Base-by-base conservation (phyloP, 2,113 vertebrate species). In the Oreotrochilus melanogaster region DNA sequence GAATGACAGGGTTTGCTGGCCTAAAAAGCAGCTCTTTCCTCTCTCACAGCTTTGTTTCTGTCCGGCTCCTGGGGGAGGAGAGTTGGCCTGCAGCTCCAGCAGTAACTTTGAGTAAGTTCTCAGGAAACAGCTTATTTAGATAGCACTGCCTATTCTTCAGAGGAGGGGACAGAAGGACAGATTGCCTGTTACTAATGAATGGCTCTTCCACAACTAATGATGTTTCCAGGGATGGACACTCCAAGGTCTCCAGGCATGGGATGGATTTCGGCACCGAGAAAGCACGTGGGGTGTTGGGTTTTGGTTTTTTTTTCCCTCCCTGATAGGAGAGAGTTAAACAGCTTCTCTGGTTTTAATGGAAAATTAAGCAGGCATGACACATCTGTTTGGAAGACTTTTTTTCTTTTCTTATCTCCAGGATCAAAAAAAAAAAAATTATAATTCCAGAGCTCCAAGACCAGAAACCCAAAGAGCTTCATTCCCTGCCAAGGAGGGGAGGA, bases 101-200 rank as follows among this genome's bases (percentile, higher is more conserved):
- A 96, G 94, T 57, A 93, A 93, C 92, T 97, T 84, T 91, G 95
- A 97, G 69, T 89, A 95, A 95, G 92, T 94, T 9, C 96, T 96
- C 96, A 97, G 96, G 93, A 95, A 97, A 96, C 93, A 96, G 96
- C 94, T 95, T 97, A 94, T 97, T 97, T 96, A 95, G 95, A 96
- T 94, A 96, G 86, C 62, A 50, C 69, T 84, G 90, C 88, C 95
- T 53, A 22, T 92, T 96, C 95, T 74, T 82, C 89, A 88, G 83
- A 74, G 82, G 43, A 93, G 69, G 56, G 79, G 78, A 67, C 10
- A 91, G 93, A 67, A 50, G 78, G 67, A 94, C 91, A 4, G 62
- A 91, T 86, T 89, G 95, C 88, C 91, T 92, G 93, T 22, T 94
- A 92, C 91, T 94, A 92, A 96, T 66, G 76, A 96, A 93, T 93